Conservation (phyloP, 37 sponge, comb jelly and placozoan genomes). For the Oscarella lobularis region DNA sequence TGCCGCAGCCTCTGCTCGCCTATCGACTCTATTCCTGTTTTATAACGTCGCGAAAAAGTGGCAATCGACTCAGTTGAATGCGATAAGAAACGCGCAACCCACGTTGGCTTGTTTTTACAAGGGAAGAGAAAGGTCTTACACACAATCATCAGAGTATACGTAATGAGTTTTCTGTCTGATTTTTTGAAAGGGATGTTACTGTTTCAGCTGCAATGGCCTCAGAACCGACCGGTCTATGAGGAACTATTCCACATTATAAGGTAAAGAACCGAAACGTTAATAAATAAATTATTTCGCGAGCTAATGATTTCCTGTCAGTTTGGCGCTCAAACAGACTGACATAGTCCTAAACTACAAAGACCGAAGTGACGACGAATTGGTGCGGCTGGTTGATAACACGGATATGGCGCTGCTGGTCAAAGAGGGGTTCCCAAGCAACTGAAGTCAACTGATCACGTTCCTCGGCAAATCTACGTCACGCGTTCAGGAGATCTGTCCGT, state of each 20-base stretch:
- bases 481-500: slow-evolving; percentile 29
- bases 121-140: not conserved
- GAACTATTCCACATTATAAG: too few species aligned
- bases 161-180: too few species aligned
- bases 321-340: slow-evolving; percentile 16
- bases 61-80: slow-evolving; percentile 21
- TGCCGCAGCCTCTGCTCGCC: not conserved
- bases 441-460: slow-evolving; percentile 12
- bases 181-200: too few species aligned
- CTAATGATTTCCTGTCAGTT: too few species aligned
- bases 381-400: slow-evolving; percentile 36
- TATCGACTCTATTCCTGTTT: slow-evolving; percentile 13
- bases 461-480: slow-evolving; percentile 71
- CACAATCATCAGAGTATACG: too few species aligned
- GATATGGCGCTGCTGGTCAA: slow-evolving; percentile 51
- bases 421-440: slow-evolving; percentile 1
- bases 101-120: not conserved
- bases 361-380: slow-evolving; percentile 55
- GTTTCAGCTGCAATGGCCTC: too few species aligned
- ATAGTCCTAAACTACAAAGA: slow-evolving; percentile 74
- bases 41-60: slow-evolving; percentile 48
- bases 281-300: too few species aligned
- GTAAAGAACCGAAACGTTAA: too few species aligned
- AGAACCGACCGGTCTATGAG: too few species aligned
- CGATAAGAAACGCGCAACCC: not conserved